phyloP scores from a whole-genome alignment of 2,113 vertebrate genomes.

The Aphelocoma coerulescens region DNA sequence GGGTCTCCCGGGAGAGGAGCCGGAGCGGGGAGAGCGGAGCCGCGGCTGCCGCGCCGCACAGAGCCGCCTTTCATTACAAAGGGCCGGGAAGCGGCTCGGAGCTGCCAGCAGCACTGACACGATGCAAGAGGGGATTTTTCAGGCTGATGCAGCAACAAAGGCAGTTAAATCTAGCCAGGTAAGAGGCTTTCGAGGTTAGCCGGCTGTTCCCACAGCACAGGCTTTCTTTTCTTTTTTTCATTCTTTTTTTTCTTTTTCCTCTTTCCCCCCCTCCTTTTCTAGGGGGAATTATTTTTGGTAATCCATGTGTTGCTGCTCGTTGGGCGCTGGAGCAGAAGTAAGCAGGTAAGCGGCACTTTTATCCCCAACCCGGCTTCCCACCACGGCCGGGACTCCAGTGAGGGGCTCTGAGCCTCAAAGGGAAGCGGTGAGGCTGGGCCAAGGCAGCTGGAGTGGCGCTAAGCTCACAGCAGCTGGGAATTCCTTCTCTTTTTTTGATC shows the following conservation, averaged over 20 bases:
- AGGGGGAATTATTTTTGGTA: constrained; percentile 50
- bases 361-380: neutral
- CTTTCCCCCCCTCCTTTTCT: neutral
- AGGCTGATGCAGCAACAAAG: constrained; percentile 57
- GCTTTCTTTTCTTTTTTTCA: neutral
- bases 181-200: constrained; percentile 46
- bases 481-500: neutral
- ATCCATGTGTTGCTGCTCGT: neutral
- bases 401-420: constrained; percentile 33
- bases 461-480: neutral
- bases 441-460: neutral
- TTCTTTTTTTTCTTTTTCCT: no score
- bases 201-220: constrained; percentile 4
- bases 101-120: constrained; percentile 1
- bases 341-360: constrained; percentile 32
- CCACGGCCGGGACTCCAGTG: neutral
- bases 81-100: neutral
- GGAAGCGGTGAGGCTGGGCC: neutral
- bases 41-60: neutral
- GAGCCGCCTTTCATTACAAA: constrained; percentile 12
- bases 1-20: neutral
- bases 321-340: constrained; percentile 45
- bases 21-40: neutral
- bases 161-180: constrained; percentile 50
- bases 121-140: constrained; percentile 31